Percentiles rank a stretch among this genome's conserved stretches.
phyloP scores from a whole-genome alignment of 2,113 vertebrate genomes.

The Oncorhynchus kisutch region DNA sequence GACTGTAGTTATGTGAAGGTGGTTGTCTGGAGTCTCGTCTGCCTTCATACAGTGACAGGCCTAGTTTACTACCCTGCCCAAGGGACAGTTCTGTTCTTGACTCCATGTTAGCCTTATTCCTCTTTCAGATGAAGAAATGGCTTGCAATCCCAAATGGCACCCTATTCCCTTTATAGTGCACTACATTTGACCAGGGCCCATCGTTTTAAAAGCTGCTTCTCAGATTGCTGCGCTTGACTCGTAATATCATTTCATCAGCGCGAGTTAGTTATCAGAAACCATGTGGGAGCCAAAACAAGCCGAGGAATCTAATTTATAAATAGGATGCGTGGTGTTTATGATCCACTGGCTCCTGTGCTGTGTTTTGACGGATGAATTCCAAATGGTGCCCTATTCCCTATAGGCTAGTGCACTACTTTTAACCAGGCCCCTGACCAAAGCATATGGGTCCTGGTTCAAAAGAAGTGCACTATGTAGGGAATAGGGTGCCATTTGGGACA shows the following conservation, averaged over 20 bases:
- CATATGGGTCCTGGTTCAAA: too few relatives aligned
- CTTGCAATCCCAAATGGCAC: too few relatives aligned
- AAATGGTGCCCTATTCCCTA: too few relatives aligned
- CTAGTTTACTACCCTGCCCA: neutral
- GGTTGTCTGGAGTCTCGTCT: too few relatives aligned
- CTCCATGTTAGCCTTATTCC: conserved; percentile 38
- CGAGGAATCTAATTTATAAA: neutral
- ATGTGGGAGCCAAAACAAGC: neutral
- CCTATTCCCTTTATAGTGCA: too few relatives aligned
- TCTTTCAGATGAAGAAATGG: conserved; percentile 6
- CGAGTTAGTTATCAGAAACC: too few relatives aligned
- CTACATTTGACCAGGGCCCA: too few relatives aligned
- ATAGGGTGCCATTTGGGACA: too few relatives aligned
- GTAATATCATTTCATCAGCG: neutral
- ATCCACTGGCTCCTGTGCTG: neutral
- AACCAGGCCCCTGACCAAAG: too few relatives aligned
- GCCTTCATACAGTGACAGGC: conserved; percentile 11
- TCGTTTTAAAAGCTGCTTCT: neutral
- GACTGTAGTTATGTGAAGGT: neutral
- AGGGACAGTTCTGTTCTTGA: neutral
- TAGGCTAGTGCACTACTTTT: too few relatives aligned
- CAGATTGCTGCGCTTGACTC: conserved; percentile 11
- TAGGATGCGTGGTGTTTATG: neutral
- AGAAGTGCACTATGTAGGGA: too few relatives aligned
- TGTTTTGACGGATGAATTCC: neutral